Evolutionary conservation across 2,888 invertebrate species (phyloP).

Genomic region (Plutella xylostella): DNA sequence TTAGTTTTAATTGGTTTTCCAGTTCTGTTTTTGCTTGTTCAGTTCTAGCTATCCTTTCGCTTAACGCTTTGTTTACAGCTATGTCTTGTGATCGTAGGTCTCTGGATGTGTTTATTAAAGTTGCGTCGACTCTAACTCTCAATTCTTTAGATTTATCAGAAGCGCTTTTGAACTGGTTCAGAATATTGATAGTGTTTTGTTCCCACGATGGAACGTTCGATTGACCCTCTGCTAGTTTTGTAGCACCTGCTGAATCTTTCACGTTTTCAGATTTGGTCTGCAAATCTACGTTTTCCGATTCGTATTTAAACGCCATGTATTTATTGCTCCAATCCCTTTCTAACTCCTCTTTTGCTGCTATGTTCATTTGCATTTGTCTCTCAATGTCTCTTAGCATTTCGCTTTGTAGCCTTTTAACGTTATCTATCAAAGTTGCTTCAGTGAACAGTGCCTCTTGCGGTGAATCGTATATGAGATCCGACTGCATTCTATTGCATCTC

Average conservation of each 20-base stretch:
- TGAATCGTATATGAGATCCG: conserved; percentile 79
- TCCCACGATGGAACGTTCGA: conserved; percentile 88
- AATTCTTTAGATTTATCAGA: conserved; percentile 78
- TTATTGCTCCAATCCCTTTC: conserved; percentile 95
- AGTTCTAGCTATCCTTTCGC: conserved; percentile 78
- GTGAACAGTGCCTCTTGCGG: conserved; percentile 81
- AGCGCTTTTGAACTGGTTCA: conserved; percentile 80
- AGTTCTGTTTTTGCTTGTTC: conserved; percentile 79
- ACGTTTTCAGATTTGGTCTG: conserved; percentile 77
- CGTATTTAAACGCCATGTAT: conserved; percentile 81
- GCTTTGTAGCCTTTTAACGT: conserved; percentile 73
- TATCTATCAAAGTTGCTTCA: conserved; percentile 78
- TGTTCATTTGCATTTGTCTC: conserved; percentile 76
- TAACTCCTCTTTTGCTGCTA: conserved; percentile 80
- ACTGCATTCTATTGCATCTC: conserved; percentile 75
- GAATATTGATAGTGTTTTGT: conserved; percentile 78
- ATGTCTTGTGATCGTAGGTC: conserved; percentile 87
- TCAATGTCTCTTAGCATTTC: conserved; percentile 76
- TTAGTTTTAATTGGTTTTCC: conserved; percentile 74
- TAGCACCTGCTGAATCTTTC: conserved; percentile 83
- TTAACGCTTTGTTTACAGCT: conserved; percentile 79
- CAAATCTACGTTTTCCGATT: conserved; percentile 76
- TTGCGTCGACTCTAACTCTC: conserved; percentile 77
- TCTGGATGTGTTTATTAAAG: conserved; percentile 79
- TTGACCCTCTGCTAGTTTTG: conserved; percentile 84